phyloP scores from a whole-genome alignment of 2,797 vertebrate genomes.

The Microtus agrestis region DNA sequence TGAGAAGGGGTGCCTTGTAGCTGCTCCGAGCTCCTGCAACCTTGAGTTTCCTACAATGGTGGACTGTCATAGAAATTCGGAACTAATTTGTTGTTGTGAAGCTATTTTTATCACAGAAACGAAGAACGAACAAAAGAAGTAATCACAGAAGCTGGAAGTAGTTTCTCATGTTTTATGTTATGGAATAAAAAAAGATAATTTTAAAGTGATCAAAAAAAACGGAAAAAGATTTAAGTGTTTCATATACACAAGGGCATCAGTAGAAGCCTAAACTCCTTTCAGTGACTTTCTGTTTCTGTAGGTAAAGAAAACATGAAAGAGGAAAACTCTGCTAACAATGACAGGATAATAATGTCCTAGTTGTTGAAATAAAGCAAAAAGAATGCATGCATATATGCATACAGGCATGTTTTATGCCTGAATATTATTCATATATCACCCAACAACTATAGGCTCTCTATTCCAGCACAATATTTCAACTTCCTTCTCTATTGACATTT shows the following conservation, averaged over 20 bases:
- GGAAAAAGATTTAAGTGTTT: background rate
- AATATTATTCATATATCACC: too few species aligned
- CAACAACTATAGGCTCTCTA: background rate
- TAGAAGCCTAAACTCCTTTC: background rate
- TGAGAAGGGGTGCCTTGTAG: background rate
- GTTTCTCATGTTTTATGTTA: background rate
- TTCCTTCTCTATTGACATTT: background rate
- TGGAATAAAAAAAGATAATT: background rate
- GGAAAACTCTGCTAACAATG: background rate
- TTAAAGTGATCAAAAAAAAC: background rate
- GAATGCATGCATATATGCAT: too few species aligned
- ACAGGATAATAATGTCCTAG: background rate
- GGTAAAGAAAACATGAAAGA: background rate
- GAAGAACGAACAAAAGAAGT: background rate
- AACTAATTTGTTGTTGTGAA: background rate
- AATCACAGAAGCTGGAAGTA: too few species aligned
- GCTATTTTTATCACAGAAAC: background rate
- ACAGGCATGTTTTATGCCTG: too few species aligned
- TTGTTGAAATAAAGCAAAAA: background rate
- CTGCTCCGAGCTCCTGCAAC: background rate
- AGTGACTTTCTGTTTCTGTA: background rate
- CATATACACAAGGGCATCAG: too few species aligned
- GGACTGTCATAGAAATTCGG: background rate
- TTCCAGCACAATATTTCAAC: background rate
- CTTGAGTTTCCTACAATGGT: background rate